Evolutionary conservation across 1,140 invertebrate species (phyloP), one percentile per base, ranked within the genome.

Genomic region (Archegozetes longisetosus): DNA sequence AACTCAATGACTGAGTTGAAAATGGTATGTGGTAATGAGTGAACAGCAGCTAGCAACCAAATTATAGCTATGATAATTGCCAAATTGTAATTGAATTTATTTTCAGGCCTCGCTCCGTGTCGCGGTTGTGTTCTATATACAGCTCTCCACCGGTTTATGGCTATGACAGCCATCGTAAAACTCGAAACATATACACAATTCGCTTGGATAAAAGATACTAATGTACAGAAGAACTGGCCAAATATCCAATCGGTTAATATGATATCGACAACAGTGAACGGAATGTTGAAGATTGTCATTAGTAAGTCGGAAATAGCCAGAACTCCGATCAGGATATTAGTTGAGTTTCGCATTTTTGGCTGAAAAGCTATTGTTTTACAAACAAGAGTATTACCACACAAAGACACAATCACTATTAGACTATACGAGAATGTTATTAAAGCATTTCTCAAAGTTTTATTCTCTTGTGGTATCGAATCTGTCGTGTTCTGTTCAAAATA

Each of bases 321-420:
- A 70, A 89, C 89, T 61, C 82, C 81, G 62, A 90, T 89, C 68
- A 89, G 88, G 67, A 84, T 85, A 67, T 90, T 90, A 1, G 86
- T 90, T 28, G 53, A 60, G 54, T 60, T 60, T n/a, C 53, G 54
- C 17, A 55, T 20, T 9, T 47, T 40, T 9, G 52, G 51, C 28
- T 60, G 1, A n/a, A n/a, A n/a, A n/a, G 48, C 22, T 20, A 60
- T 25, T 26, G 57, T 58, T 13, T 47, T 27, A 47, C 51, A 60
- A 47, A 60, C 58, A 9, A 60, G 24, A 22, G 23, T 24, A 60
- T 60, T 60, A 14, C 58, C 58, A 55, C 26, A 56, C 1, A 60
- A 40, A 6, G 58, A 60, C 9, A 60, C 51, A 24, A 60, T 24
- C 4, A 60, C 25, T 14, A 60, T 61, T 14, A 60, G 22, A 25